Evolutionary conservation across 2,888 invertebrate genomes (phyloP), one percentile per base, ranked within the genome.

Genomic region (Tetanocera ferruginea): DNA sequence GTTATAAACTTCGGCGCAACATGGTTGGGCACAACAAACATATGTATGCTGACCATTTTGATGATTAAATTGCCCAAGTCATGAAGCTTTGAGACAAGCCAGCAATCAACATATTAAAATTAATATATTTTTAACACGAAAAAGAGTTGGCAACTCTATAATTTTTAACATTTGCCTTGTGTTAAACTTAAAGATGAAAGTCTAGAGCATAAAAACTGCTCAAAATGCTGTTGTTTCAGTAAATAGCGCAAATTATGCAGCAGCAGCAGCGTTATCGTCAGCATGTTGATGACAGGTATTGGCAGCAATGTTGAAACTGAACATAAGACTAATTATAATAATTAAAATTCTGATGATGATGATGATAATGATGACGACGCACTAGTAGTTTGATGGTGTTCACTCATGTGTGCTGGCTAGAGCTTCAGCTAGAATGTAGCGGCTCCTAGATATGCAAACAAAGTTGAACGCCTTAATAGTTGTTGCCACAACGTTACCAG

Each of bases 51-150:
- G 28, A n/a, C 5, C 14, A 28, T 60, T 28, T 8, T 60, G 14
- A 14, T 28, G 25, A 60, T 60, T 28, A 66, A 28, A 25, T 34
- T 19, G 31, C 34, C 34, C 31, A 52, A 31, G 6, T 11, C 55
- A 31, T 34, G 17, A 28, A 52, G 70, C 51, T 25, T 9, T n/a
- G 11, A 52, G n/a, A 52, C 28, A 14, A 71, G 37, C 23, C 31
- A 52, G 19, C n/a, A 9, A 73, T 62, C 57, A 77, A 74, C 76
- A 74, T 64, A 79, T 79, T 74, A 76, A 76, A 76, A 74, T 76
- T 79, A 79, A 79, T 79, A 79, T 37, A 64, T 79, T 76, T 79
- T 79, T 79, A 79, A 79, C 79, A 76, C 76, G 76, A 76, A 62
- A 34, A 73, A 70, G 34, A 51, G n/a, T n/a, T 60, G 51, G 49